phyloP scores from a whole-genome alignment of 2,888 invertebrate species.

The Phyllotreta striolata region DNA sequence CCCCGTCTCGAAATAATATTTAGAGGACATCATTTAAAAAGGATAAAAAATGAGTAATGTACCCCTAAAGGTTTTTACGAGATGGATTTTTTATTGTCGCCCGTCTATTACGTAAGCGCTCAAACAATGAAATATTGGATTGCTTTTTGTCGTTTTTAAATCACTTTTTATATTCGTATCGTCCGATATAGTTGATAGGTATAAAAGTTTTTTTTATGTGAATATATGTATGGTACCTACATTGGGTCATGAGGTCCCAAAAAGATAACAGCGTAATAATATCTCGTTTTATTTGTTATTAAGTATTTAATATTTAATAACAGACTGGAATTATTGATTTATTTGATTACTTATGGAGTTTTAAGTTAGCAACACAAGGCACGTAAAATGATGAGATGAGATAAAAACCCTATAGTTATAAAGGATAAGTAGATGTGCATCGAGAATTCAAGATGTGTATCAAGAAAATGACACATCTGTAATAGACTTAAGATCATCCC shows the following conservation, averaged over 20 bases:
- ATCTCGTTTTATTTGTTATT: too few relatives aligned
- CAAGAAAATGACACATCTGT: too few relatives aligned
- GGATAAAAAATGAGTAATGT: slow-evolving; percentile 25
- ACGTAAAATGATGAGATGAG: too few relatives aligned
- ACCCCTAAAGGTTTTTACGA: slow-evolving; percentile 16
- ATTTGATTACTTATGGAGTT: too few relatives aligned
- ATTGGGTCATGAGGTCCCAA: neutral
- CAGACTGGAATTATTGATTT: too few relatives aligned
- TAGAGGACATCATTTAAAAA: slow-evolving; percentile 28
- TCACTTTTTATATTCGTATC: slow-evolving; percentile 10
- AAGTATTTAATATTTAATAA: too few relatives aligned
- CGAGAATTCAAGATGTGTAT: too few relatives aligned
- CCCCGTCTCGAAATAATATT: slow-evolving; percentile 33
- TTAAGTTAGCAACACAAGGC: too few relatives aligned
- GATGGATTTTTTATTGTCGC: slow-evolving; percentile 18
- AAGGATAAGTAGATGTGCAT: too few relatives aligned
- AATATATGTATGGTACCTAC: neutral
- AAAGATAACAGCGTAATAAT: too few relatives aligned
- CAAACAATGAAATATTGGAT: slow-evolving; percentile 19
- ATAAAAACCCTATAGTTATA: too few relatives aligned
- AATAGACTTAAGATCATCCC: too few relatives aligned
- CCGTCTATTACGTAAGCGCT: slow-evolving; percentile 20
- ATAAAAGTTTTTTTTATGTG: slow-evolving; percentile 9
- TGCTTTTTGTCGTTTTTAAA: slow-evolving; percentile 19
- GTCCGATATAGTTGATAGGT: slow-evolving; percentile 4